Conservation (phyloP, 2,797 vertebrate species). For the Novumbra hubbsi region DNA sequence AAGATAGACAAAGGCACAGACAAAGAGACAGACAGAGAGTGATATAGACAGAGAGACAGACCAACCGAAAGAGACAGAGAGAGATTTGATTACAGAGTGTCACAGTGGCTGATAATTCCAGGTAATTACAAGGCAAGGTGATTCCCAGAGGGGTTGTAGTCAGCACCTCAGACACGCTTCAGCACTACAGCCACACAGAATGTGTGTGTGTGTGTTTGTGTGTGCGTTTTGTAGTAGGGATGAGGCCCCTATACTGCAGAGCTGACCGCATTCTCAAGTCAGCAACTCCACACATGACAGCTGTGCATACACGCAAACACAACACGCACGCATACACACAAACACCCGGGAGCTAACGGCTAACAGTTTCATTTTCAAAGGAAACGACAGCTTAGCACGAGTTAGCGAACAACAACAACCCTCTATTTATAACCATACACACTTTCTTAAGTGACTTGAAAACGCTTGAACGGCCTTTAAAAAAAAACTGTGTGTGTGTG, state of each 20-base stretch:
- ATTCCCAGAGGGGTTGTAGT: conserved; percentile 77
- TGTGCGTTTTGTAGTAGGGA: conserved; percentile 17
- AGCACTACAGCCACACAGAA: conserved; percentile 11
- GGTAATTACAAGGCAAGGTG: conserved; percentile 86
- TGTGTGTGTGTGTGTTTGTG: conserved; percentile 2
- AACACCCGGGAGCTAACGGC: background rate
- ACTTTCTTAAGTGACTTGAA: conserved; percentile 41
- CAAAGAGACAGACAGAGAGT: conserved; percentile 15
- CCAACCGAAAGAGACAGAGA: conserved; percentile 48
- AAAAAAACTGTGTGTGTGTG: conserved; percentile 7
- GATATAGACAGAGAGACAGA: conserved; percentile 17
- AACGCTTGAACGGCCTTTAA: conserved; percentile 20
- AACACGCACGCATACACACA: background rate
- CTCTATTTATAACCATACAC: conserved; percentile 58
- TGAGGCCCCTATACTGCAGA: conserved; percentile 18
- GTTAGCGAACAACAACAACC: conserved; percentile 46
- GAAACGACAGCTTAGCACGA: conserved; percentile 53
- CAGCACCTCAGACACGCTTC: conserved; percentile 73
- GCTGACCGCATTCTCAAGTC: conserved; percentile 2
- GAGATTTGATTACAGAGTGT: conserved; percentile 79
- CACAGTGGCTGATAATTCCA: conserved; percentile 81
- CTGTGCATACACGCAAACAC: background rate
- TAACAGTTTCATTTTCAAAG: conserved; percentile 23
- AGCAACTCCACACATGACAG: conserved; percentile 21
- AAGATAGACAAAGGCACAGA: conserved; percentile 37